These are phyloP conservation scores for Araneus ventricosus DNA, from an alignment of 1,140 invertebrate genomes.

Conservation along the genomic window DNA sequence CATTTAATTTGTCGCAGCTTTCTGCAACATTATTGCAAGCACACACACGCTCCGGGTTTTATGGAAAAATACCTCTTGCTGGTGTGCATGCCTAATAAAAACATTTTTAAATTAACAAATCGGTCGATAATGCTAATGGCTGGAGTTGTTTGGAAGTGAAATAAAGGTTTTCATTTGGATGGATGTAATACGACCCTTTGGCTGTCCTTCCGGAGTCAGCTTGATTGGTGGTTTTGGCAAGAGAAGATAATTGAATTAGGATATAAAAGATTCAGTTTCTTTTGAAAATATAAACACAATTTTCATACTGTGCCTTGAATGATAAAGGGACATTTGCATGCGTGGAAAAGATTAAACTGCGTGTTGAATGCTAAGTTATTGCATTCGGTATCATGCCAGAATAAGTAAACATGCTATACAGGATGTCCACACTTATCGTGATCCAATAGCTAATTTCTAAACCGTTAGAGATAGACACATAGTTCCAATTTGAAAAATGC, in stretches of 20 bases:
- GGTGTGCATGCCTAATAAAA: background rate
- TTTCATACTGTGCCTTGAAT: no score
- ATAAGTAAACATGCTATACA: no score
- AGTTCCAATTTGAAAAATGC: no score
- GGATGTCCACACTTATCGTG: no score
- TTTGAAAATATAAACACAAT: background rate
- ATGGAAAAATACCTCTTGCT: background rate
- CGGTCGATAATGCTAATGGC: conserved; percentile 44
- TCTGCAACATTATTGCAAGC: no score
- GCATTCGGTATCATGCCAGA: no score
- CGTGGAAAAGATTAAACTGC: no score
- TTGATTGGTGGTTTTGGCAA: background rate
- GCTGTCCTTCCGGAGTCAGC: background rate
- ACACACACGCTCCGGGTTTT: background rate
- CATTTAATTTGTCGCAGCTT: background rate
- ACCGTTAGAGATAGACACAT: no score
- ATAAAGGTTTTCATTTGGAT: conserved; percentile 25
- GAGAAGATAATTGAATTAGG: conserved; percentile 24
- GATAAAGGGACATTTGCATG: no score
- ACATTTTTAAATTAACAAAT: conserved; percentile 21
- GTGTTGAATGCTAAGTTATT: no score
- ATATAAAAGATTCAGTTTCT: background rate
- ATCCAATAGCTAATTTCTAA: no score
- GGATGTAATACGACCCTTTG: background rate
- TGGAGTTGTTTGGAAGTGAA: background rate